Conservation (phyloP, 2,797 vertebrate genomes). For the Lagorchestes hirsutus region DNA sequence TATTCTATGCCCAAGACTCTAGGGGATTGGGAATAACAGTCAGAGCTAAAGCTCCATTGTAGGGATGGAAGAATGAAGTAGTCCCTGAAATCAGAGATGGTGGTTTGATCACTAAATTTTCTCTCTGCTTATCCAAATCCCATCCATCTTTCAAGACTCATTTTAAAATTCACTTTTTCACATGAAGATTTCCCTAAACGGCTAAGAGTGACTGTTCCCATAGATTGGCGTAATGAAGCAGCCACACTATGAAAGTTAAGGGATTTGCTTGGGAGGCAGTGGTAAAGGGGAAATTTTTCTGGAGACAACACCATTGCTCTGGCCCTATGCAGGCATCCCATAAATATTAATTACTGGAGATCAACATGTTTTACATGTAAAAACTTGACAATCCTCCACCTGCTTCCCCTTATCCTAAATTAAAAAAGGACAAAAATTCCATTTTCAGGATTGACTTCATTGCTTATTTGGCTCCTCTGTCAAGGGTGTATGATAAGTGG, state of each 20-base stretch:
- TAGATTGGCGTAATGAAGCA: constrained; percentile 11
- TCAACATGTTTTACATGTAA: constrained; percentile 57
- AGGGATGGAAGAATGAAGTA: background rate
- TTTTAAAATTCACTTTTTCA: background rate
- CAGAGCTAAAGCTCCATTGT: background rate
- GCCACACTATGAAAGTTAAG: background rate
- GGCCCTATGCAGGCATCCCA: constrained; percentile 10
- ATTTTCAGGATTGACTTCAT: constrained; percentile 15
- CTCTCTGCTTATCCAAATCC: constrained; percentile 9
- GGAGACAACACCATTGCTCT: constrained; percentile 5
- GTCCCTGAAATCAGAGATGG: background rate
- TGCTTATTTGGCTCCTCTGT: constrained; percentile 38
- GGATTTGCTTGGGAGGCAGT: background rate
- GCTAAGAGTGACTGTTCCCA: background rate
- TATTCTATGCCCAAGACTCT: background rate
- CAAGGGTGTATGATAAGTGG: background rate
- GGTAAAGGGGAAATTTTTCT: constrained; percentile 19
- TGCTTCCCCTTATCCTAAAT: constrained; percentile 4
- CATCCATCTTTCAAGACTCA: constrained; percentile 21
- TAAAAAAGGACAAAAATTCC: constrained; percentile 40
- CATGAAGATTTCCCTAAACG: background rate
- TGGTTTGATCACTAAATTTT: background rate
- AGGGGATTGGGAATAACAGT: background rate
- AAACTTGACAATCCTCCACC: constrained; percentile 40
- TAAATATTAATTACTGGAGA: constrained; percentile 59